Base-by-base conservation (phyloP, 2,113 vertebrate genomes). In the Paradisaea rubra region DNA sequence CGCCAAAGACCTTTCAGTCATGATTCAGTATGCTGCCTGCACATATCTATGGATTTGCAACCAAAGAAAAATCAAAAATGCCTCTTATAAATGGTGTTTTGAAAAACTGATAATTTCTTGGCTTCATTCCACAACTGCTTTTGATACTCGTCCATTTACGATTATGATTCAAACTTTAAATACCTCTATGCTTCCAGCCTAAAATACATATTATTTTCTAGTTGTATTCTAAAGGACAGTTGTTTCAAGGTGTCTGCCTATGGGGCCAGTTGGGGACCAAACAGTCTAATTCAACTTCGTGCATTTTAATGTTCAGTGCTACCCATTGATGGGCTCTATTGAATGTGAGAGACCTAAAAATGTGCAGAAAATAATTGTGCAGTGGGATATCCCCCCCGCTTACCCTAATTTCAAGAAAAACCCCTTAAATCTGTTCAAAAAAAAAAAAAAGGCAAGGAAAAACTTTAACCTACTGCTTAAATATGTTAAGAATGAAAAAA, bases 81-180 rank as follows among this genome's bases (percentile, higher is more conserved):
- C 39, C 63, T 85, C 68, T 92, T 92, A 27, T 81, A 94, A 95
- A 86, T 20, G 28, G 21, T n/a, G 22, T 85, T 93, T 94, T 91
- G 78, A 93, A 95, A 96, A 95, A 63, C 24, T 83, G 91, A 94
- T 95, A 89, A 88, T 71, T 96, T 92, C 68, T 91, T 96, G 93
- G 96, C 95, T 57, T 89, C 42, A 8, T 93, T 96, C 91, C 96
- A 96, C 68, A 30, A 45, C 68, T 64, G 64, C 3, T 93, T 97
- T 91, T 95, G 90, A 96, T 74, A 73, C 66, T 94, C 0, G 0
- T 63, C 72, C 28, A 2, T 78, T 93, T 82, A 39, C 3, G 5
- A 91, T 82, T 91, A 70, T 3, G 3, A 83, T 63, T 94, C 56
- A 91, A 91, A 91, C 49, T 83, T 92, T 71, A 74, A 87, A 91